Evolutionary conservation across 2,113 vertebrate genomes (phyloP).

Genomic region (Gopherus flavomarginatus): DNA sequence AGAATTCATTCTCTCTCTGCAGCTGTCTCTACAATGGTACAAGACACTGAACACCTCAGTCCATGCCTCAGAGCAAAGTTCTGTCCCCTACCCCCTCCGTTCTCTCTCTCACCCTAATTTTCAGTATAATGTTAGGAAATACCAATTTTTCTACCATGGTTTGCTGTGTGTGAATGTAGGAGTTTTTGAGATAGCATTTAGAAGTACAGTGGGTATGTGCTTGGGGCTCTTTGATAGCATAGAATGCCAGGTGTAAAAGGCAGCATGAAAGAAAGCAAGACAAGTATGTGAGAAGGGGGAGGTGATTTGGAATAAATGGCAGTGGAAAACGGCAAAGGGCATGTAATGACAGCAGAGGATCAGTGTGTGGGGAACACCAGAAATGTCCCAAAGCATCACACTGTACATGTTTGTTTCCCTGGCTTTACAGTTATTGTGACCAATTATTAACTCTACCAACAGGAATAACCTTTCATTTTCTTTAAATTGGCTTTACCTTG

Average conservation of each 20-base stretch:
- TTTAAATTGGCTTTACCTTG: not conserved
- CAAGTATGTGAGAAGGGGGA: too few species aligned
- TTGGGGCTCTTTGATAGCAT: not conserved
- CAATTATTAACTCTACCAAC: not conserved
- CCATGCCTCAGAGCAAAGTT: not conserved
- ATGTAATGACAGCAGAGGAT: not conserved
- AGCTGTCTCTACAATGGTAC: conserved; percentile 1
- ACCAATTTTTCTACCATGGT: not conserved
- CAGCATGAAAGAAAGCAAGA: not conserved
- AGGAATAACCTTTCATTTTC: not conserved
- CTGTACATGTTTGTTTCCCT: not conserved
- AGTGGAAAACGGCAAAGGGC: not conserved
- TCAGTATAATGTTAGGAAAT: not conserved
- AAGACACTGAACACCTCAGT: not conserved
- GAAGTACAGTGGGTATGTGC: not conserved
- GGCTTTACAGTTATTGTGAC: not conserved
- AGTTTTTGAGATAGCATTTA: not conserved
- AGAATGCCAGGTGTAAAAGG: not conserved
- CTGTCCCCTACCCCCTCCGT: not conserved
- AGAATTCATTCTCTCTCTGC: not conserved
- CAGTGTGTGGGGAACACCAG: not conserved
- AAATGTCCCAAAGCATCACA: not conserved
- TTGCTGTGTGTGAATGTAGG: not conserved
- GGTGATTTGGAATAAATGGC: not conserved
- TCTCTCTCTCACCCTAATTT: not conserved